Conservation (phyloP, 2,113 vertebrate genomes). For the Stercorarius parasiticus region DNA sequence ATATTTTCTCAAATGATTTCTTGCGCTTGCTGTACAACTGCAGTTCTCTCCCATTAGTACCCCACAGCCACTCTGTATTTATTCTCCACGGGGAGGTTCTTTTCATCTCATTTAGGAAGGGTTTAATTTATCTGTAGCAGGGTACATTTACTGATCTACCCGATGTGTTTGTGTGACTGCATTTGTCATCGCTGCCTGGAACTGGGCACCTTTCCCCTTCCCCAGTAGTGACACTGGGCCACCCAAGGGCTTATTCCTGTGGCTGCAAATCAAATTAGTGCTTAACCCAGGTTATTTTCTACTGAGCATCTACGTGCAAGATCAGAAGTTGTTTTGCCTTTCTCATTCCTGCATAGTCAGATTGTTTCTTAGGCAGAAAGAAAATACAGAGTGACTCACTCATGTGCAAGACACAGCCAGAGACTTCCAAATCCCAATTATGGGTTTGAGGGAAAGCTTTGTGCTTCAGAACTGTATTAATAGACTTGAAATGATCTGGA, state of each 20-base stretch:
- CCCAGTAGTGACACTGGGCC: not conserved
- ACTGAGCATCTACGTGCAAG: not conserved
- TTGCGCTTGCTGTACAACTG: not conserved
- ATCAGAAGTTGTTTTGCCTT: not conserved
- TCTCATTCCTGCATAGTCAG: not conserved
- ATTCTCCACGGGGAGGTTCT: not conserved
- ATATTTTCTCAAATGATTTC: not conserved
- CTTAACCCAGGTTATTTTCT: not conserved
- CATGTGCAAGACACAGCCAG: slow-evolving; percentile 6
- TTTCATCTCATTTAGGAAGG: not conserved
- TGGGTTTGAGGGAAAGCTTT: not conserved
- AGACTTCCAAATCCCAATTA: not conserved
- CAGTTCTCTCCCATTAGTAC: not conserved
- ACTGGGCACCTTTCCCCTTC: not conserved
- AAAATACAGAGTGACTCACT: not conserved
- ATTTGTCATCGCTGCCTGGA: not conserved
- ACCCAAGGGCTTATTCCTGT: not conserved
- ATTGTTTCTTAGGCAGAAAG: not conserved
- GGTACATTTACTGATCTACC: not conserved
- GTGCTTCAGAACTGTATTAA: not conserved
- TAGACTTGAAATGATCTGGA: not conserved
- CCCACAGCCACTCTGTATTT: not conserved
- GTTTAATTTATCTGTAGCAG: not conserved
- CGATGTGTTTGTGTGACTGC: not conserved
- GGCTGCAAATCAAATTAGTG: not conserved